Percentiles rank a stretch among this genome's conserved stretches.
Evolutionary conservation across 2,888 invertebrate species (phyloP).

Genomic region (Drosophila subsilvestris): DNA sequence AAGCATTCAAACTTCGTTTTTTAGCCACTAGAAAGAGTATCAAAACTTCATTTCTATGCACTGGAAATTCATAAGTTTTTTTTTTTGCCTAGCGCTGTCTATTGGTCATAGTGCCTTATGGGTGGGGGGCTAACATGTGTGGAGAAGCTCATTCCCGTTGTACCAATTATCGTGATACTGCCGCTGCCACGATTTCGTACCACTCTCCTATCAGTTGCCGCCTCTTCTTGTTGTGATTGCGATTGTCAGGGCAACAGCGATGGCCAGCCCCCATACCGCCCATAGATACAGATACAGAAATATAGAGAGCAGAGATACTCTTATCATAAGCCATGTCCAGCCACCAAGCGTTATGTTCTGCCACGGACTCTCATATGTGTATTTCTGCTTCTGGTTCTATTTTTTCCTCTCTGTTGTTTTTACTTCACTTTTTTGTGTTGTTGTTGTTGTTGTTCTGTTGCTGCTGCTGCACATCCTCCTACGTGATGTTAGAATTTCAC

Average conservation of each 20-base stretch:
- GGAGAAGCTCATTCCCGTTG: conserved; percentile 42
- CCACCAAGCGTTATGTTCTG: conserved; percentile 25
- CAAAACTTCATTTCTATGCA: neutral
- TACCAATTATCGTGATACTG: conserved; percentile 65
- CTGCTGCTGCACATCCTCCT: conserved; percentile 34
- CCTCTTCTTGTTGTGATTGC: conserved; percentile 58
- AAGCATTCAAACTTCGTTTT: no score
- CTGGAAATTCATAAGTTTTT: neutral
- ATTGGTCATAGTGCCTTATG: conserved; percentile 26
- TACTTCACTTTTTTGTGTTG: conserved; percentile 2
- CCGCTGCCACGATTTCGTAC: conserved; percentile 38
- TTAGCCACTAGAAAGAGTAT: neutral
- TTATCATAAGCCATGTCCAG: conserved; percentile 48
- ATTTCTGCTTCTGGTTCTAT: neutral
- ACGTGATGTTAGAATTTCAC: conserved; percentile 69
- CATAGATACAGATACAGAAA: conserved; percentile 14
- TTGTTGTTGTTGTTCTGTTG: conserved; percentile 8
- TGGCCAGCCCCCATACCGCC: conserved; percentile 35
- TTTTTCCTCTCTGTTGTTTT: conserved; percentile 17
- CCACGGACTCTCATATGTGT: conserved; percentile 4
- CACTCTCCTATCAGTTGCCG: conserved; percentile 21
- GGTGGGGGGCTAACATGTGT: conserved; percentile 20
- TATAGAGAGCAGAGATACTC: conserved; percentile 43
- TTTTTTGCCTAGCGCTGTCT: conserved; percentile 1
- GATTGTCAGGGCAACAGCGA: conserved; percentile 71